Percentiles rank a stretch among this genome's conserved stretches.
Evolutionary conservation across 2,797 vertebrate species (phyloP).

Genomic region (Nannoperca obscura): DNA sequence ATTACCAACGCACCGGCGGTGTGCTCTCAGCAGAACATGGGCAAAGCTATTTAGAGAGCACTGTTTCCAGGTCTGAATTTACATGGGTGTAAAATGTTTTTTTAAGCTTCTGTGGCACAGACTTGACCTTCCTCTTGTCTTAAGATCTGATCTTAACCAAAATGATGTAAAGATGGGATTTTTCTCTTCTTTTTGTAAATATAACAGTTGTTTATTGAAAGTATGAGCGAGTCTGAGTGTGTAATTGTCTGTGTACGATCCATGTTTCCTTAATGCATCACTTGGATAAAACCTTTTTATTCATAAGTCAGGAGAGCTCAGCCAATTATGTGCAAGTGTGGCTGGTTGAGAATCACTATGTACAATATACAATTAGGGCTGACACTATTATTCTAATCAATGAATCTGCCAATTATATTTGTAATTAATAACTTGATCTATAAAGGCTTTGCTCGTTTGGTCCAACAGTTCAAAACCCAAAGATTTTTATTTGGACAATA

Average conservation of each 20-base stretch:
- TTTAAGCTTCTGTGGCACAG: conserved; percentile 43
- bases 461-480: background rate
- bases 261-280: conserved; percentile 17
- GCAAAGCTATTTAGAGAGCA: conserved; percentile 48
- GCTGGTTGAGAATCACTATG: conserved; percentile 12
- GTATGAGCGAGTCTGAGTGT: conserved; percentile 36
- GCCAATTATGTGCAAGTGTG: background rate
- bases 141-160: conserved; percentile 45
- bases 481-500: background rate
- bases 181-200: conserved; percentile 74
- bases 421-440: conserved; percentile 9
- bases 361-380: background rate
- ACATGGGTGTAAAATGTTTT: conserved; percentile 56
- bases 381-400: conserved; percentile 1
- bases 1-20: conserved; percentile 65
- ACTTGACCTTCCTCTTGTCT: conserved; percentile 40
- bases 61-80: conserved; percentile 59
- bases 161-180: conserved; percentile 40
- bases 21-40: conserved; percentile 38
- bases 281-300: background rate
- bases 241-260: conserved; percentile 28
- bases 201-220: conserved; percentile 77
- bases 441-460: background rate
- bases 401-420: background rate
- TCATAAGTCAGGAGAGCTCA: background rate